Base-by-base conservation (phyloP, 2,797 vertebrate genomes). In the Acrossocheilus wenchowensis region DNA sequence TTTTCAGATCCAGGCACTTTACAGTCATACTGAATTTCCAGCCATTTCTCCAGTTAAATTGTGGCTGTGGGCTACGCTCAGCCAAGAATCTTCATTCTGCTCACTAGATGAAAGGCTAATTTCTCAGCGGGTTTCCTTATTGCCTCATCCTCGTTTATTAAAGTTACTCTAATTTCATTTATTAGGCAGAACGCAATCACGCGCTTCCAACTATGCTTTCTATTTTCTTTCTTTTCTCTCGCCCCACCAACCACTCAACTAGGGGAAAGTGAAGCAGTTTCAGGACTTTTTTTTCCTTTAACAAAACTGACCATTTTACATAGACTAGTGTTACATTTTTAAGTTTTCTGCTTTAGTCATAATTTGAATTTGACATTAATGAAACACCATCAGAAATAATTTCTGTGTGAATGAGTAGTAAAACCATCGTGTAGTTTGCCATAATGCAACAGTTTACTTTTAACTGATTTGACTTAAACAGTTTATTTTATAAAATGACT, bases 161-260 rank as follows among this genome's bases (percentile, higher is more conserved):
- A 93, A 94, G 93, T 92, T 91, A 81, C 83, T 87, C 88, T 95
- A 95, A 95, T 95, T 94, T 89, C 60, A 94, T 95, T 94, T 94
- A 88, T 89, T 88, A 87, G 41, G 26, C 2, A 74, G 86, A 78
- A 84, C 60, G 80, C 78, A 87, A 87, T 81, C 60, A 83, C 69
- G 72, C 30, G 30, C 71, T 83, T 80, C 39, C 69, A 78, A 77
- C 41, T 23, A 30, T 23, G 64, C n/a, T 50, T 83, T 50, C 72
- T 60, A 8, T 54, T 41, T 52, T 64, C 54, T 50, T 79, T 75
- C 10, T 26, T 66, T 45, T 15, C 43, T 36, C 77, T 78, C 68
- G 5, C 30, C 43, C 6, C 17, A 11, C 23, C 64, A 19, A 50
- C 26, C n/a, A 15, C 36, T 77, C 62, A 11, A 41, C 72, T n/a